Conservation (phyloP, 2,113 vertebrate genomes). For the Eulemur macaco region DNA sequence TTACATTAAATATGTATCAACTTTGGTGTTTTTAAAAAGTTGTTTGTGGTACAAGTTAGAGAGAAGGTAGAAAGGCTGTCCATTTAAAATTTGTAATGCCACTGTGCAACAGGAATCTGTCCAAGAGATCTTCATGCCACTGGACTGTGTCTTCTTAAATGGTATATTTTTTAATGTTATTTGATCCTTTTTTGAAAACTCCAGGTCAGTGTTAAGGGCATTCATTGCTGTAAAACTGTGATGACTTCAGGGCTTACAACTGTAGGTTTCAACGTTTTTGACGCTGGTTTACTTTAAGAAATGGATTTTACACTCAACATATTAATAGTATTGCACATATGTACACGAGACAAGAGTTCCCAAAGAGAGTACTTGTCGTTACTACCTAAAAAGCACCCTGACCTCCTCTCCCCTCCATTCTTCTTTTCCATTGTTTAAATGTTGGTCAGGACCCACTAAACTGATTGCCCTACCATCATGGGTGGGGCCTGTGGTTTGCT, state of each 20-base stretch:
- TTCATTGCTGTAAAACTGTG: slow-evolving; percentile 23
- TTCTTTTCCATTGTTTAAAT: background rate
- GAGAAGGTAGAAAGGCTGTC: slow-evolving; percentile 23
- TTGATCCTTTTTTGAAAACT: slow-evolving; percentile 28
- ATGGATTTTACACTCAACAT: background rate
- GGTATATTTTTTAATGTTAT: slow-evolving; percentile 33
- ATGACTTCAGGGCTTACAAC: background rate
- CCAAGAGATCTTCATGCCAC: background rate
- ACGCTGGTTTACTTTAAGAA: background rate
- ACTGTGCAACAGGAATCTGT: slow-evolving; percentile 1
- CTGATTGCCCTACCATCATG: no score
- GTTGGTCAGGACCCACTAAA: background rate
- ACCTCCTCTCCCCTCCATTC: background rate
- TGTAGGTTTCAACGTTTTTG: background rate
- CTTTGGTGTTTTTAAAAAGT: background rate
- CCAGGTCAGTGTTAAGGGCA: background rate
- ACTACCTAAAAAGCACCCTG: background rate
- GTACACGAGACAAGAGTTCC: background rate
- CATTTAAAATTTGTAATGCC: slow-evolving; percentile 12
- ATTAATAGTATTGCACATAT: background rate
- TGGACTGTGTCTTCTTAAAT: slow-evolving; percentile 11
- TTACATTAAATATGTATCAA: background rate
- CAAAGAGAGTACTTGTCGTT: background rate
- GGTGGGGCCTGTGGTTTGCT: background rate
- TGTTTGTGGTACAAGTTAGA: slow-evolving; percentile 34